Evolutionary conservation across 2,113 vertebrate species (phyloP).

Genomic region (Sporophila hypoxantha): DNA sequence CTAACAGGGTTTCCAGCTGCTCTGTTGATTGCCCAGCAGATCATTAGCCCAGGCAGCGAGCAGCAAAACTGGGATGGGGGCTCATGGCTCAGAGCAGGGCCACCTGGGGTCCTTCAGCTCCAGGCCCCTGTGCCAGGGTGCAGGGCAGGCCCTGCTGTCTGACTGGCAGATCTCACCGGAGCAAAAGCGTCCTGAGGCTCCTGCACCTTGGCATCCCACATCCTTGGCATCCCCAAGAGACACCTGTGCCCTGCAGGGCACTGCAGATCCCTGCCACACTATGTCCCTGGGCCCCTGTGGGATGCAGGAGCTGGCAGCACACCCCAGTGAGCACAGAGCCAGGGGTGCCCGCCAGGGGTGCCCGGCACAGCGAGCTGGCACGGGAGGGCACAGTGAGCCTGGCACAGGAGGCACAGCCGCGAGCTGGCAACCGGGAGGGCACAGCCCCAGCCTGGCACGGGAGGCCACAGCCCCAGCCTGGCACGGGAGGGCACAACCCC

Average conservation of each 20-base stretch:
- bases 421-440: too few species aligned
- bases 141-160: not conserved
- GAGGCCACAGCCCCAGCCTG: too few species aligned
- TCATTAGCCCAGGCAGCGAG: not conserved
- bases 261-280: not conserved
- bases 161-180: not conserved
- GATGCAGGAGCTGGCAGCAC: not conserved
- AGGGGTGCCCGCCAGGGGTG: not conserved
- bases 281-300: not conserved
- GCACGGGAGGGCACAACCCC: too few species aligned
- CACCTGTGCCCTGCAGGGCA: accelerated
- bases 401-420: too few species aligned
- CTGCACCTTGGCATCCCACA: not conserved
- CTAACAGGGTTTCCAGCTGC: not conserved
- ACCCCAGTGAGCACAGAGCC: accelerated
- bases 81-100: not conserved
- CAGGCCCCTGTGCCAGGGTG: too few species aligned
- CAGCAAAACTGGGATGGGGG: not conserved
- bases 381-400: too few species aligned
- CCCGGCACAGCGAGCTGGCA: not conserved
- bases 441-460: too few species aligned
- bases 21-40: not conserved
- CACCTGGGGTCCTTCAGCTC: not conserved
- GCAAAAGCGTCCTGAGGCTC: not conserved
- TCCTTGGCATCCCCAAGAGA: not conserved